Percentiles rank a stretch among this genome's conserved stretches.
phyloP scores from a whole-genome alignment of 2,113 vertebrate species.

The Polyodon spathula region DNA sequence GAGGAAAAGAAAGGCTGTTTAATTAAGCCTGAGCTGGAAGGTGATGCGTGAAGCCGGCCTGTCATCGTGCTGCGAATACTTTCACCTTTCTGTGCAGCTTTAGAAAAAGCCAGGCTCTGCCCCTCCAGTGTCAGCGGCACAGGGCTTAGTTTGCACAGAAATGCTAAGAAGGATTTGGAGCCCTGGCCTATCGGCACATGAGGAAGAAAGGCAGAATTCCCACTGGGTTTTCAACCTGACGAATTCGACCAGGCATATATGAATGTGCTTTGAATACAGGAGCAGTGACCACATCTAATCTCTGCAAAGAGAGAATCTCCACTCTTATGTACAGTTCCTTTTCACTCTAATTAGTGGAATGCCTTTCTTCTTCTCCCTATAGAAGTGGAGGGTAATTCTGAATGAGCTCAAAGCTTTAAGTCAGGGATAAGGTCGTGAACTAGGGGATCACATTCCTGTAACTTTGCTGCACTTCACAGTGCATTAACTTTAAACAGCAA shows the following conservation, averaged over 20 bases:
- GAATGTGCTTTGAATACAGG: slow-evolving; percentile 51
- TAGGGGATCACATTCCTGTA: slow-evolving; percentile 40
- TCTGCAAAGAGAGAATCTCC: slow-evolving; percentile 20
- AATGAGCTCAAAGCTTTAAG: too few relatives aligned
- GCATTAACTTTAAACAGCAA: too few relatives aligned
- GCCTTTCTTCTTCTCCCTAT: neutral
- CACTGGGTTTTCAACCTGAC: slow-evolving; percentile 47
- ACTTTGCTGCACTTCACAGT: too few relatives aligned
- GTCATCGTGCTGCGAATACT: slow-evolving; percentile 47
- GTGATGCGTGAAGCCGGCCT: slow-evolving; percentile 45
- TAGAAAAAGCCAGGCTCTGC: slow-evolving; percentile 17
- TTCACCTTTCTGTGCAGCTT: slow-evolving; percentile 44
- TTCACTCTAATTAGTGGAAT: neutral
- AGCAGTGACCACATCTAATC: slow-evolving; percentile 41
- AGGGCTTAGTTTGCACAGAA: slow-evolving; percentile 28
- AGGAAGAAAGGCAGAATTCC: slow-evolving; percentile 47
- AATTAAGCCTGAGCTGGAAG: slow-evolving; percentile 64
- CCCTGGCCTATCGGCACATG: slow-evolving; percentile 38
- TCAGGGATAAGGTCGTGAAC: slow-evolving; percentile 66
- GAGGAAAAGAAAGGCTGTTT: slow-evolving; percentile 55
- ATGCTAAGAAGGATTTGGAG: slow-evolving; percentile 42
- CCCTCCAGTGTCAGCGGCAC: slow-evolving; percentile 15
- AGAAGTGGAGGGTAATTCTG: neutral
- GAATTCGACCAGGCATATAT: slow-evolving; percentile 46
- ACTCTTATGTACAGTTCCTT: neutral